Evolutionary conservation across 2,888 invertebrate genomes (phyloP).

Genomic region (Axea sp.): DNA sequence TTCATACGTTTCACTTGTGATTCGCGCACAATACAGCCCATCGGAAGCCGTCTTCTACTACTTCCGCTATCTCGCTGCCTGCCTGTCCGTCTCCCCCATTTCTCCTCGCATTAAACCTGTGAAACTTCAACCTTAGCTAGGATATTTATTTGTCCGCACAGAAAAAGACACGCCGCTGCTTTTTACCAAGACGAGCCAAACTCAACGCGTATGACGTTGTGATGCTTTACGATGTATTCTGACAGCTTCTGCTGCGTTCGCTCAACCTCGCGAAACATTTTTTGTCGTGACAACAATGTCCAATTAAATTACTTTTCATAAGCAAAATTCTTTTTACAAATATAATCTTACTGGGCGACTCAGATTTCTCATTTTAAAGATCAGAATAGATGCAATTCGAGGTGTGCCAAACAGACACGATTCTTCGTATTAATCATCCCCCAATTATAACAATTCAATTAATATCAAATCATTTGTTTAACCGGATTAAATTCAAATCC

Average conservation of each 20-base stretch:
- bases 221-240: constrained; percentile 34
- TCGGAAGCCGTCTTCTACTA: constrained; percentile 74
- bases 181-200: constrained; percentile 58
- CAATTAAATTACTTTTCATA: too few relatives aligned
- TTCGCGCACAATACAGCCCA: constrained; percentile 72
- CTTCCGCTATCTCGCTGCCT: constrained; percentile 72
- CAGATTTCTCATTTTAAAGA: too few relatives aligned
- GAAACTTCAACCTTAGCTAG: constrained; percentile 63
- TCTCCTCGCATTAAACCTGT: constrained; percentile 60
- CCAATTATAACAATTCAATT: too few relatives aligned
- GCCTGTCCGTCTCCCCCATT: constrained; percentile 67
- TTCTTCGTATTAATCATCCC: too few relatives aligned
- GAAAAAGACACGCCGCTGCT: constrained; percentile 65
- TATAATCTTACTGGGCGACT: too few relatives aligned
- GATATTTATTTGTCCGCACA: constrained; percentile 66
- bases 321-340: too few relatives aligned
- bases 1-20: constrained; percentile 71
- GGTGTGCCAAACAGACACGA: too few relatives aligned
- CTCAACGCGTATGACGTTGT: constrained; percentile 34
- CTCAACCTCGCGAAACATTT: constrained; percentile 5
- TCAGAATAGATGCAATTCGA: too few relatives aligned
- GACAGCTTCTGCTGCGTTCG: constrained; percentile 18
- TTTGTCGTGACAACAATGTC: too few relatives aligned
- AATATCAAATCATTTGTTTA: too few relatives aligned
- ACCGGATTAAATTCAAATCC: too few relatives aligned